These are phyloP conservation scores for Eilema depressum DNA, from an alignment of 2,888 invertebrate species.

Conservation along the genomic window DNA sequence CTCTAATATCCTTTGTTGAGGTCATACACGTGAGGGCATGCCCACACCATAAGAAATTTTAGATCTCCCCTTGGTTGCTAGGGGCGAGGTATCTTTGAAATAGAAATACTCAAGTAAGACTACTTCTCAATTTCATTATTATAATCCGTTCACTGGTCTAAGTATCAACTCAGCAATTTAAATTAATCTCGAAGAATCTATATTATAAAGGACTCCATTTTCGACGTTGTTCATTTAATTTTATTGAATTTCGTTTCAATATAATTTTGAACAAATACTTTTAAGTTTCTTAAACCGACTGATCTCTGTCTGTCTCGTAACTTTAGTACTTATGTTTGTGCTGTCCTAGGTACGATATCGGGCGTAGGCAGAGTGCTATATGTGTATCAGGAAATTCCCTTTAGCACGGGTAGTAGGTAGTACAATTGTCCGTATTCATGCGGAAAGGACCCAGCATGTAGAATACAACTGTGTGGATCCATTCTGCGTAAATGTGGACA, in stretches of 20 bases:
- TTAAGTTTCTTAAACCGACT: neutral
- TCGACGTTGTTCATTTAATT: neutral
- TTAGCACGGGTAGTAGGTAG: neutral
- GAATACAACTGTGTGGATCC: too few relatives aligned
- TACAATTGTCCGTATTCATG: too few relatives aligned
- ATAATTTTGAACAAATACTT: neutral
- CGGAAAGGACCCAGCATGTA: too few relatives aligned
- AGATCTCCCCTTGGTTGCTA: neutral
- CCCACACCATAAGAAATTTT: neutral
- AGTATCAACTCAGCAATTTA: conserved; percentile 3
- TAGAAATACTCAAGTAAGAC: neutral
- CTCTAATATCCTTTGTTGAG: neutral
- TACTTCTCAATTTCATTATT: neutral
- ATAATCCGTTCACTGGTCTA: neutral
- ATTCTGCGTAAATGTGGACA: too few relatives aligned
- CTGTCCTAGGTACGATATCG: neutral
- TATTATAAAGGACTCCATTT: neutral
- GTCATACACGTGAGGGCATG: neutral
- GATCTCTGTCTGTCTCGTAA: neutral
- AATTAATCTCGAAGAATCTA: neutral
- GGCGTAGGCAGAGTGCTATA: neutral
- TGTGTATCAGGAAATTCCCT: neutral
- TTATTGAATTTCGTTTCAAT: neutral
- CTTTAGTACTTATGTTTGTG: neutral
- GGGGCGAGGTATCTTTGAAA: neutral